phyloP scores from a whole-genome alignment of 2,888 invertebrate genomes.

The Andrena marginata region DNA sequence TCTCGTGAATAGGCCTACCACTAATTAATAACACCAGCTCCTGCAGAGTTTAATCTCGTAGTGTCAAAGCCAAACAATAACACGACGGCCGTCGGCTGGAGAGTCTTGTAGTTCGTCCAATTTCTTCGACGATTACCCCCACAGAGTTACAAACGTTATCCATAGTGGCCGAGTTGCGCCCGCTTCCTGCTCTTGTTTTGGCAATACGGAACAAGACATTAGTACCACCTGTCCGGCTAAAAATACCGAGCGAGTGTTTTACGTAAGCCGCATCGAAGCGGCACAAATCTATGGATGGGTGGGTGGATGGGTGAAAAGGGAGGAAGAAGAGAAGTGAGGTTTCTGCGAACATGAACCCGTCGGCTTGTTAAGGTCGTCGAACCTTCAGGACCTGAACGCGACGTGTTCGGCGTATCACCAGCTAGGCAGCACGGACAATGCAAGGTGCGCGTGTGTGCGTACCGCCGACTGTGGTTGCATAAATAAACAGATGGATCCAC shows the following conservation, averaged over 20 bases:
- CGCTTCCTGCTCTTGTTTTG: slow-evolving; percentile 32
- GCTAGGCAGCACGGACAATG: slow-evolving; percentile 68
- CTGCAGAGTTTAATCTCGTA: neutral
- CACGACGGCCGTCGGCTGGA: neutral
- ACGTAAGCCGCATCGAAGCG: slow-evolving; percentile 50
- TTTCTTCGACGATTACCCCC: neutral
- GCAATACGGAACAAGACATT: slow-evolving; percentile 23
- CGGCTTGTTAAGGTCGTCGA: slow-evolving; percentile 67
- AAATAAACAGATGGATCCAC: slow-evolving; percentile 28
- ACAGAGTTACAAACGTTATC: neutral
- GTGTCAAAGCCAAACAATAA: neutral
- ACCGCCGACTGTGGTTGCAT: slow-evolving; percentile 31
- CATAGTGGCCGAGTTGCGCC: neutral
- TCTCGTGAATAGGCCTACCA: too few relatives aligned
- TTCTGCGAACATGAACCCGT: slow-evolving; percentile 42
- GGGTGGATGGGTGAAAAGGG: slow-evolving; percentile 56
- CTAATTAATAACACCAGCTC: too few relatives aligned
- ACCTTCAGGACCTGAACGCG: slow-evolving; percentile 63
- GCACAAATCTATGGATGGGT: slow-evolving; percentile 53
- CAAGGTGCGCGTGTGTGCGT: slow-evolving; percentile 40
- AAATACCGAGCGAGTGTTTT: slow-evolving; percentile 55
- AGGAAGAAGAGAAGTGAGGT: slow-evolving; percentile 45
- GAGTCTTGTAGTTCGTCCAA: neutral
- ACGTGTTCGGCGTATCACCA: slow-evolving; percentile 66
- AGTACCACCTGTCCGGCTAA: slow-evolving; percentile 37